Evolutionary conservation across 2,888 invertebrate genomes (phyloP).

Genomic region (Drosophila cracens): DNA sequence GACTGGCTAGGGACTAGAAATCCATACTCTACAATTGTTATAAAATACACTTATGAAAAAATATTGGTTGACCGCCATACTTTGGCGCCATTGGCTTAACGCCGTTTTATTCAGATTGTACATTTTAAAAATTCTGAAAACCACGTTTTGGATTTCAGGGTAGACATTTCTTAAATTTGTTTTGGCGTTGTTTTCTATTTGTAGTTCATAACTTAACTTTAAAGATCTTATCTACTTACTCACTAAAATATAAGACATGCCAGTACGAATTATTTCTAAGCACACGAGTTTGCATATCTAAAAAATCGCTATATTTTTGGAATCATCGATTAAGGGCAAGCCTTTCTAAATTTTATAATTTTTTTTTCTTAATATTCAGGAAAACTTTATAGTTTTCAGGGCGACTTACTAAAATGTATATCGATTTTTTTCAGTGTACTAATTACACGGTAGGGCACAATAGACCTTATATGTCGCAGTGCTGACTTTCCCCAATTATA

Average conservation of each 20-base stretch:
- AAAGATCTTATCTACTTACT: background rate
- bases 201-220: background rate
- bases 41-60: conserved; percentile 1
- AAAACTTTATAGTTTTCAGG: background rate
- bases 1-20: background rate
- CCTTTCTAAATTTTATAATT: background rate
- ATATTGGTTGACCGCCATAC: background rate
- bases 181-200: background rate
- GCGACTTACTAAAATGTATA: background rate
- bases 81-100: background rate
- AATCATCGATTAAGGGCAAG: background rate
- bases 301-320: background rate
- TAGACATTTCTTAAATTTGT: background rate
- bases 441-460: background rate
- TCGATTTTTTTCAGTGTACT: background rate
- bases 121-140: background rate
- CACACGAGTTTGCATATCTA: background rate
- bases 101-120: background rate
- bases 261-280: background rate
- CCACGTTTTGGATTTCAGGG: background rate
- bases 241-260: background rate
- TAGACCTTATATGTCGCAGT: too few relatives aligned
- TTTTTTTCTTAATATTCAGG: background rate
- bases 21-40: background rate
- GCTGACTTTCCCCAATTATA: too few relatives aligned